Percentiles rank a stretch among this genome's conserved stretches.
These are phyloP conservation scores for Pteruthius melanotis DNA, from an alignment of 2,113 vertebrate genomes.

Conservation along the genomic window DNA sequence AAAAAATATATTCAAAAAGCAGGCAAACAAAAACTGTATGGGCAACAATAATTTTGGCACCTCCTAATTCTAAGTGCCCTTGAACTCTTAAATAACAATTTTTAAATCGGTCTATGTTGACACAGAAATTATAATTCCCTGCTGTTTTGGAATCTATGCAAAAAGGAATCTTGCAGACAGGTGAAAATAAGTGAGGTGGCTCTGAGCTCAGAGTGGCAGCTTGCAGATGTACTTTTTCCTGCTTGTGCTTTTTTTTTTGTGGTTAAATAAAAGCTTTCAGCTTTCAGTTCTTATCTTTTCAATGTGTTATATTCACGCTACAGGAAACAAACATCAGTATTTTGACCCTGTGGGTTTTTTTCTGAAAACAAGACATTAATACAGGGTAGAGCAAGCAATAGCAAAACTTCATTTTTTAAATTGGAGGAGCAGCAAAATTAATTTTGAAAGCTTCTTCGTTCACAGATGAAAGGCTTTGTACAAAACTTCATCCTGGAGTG, in stretches of 20 bases:
- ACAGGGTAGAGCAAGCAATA: neutral
- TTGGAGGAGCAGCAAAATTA: neutral
- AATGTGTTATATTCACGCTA: neutral
- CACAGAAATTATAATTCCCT: neutral
- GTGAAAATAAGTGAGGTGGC: neutral
- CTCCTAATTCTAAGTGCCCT: neutral
- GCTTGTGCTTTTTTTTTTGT: neutral
- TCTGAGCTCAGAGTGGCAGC: neutral
- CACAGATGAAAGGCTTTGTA: slow-evolving; percentile 28
- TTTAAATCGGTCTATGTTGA: neutral
- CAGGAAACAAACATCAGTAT: slow-evolving; percentile 26
- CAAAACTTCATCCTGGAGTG: slow-evolving; percentile 54
- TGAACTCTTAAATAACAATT: neutral
- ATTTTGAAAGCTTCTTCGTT: slow-evolving; percentile 22
- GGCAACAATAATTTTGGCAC: neutral
- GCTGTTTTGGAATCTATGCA: neutral
- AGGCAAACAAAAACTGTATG: neutral
- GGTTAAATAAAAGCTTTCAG: neutral
- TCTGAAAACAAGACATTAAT: neutral
- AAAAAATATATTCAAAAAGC: neutral
- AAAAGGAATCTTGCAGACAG: neutral
- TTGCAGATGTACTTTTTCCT: neutral
- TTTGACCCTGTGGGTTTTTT: neutral
- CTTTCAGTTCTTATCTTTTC: slow-evolving; percentile 9
- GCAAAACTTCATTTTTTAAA: slow-evolving; percentile 11